Conservation (phyloP, 2,797 vertebrate species). For the Microcaecilia unicolor region DNA sequence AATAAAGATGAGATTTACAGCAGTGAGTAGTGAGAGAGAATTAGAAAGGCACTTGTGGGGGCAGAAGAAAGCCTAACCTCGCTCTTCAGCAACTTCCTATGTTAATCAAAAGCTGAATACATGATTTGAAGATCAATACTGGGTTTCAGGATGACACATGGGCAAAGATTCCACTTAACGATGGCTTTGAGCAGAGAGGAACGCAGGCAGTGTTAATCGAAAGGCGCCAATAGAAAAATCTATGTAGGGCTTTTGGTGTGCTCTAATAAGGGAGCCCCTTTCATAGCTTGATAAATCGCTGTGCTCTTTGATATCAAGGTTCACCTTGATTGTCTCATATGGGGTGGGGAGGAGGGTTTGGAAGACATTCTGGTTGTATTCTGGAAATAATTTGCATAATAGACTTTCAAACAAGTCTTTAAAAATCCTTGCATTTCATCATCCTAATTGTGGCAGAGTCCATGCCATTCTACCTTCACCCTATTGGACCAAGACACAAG, state of each 20-base stretch:
- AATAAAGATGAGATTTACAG: constrained; percentile 61
- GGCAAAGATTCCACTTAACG: constrained; percentile 35
- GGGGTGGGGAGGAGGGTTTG: no score
- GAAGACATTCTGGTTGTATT: constrained; percentile 62
- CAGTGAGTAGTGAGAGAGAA: constrained; percentile 62
- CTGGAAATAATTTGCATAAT: constrained; percentile 65
- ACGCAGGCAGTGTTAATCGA: constrained; percentile 34
- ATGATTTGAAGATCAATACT: constrained; percentile 59
- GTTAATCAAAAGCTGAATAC: constrained; percentile 60
- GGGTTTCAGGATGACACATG: constrained; percentile 53
- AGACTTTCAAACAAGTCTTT: constrained; percentile 58
- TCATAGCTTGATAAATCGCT: constrained; percentile 50
- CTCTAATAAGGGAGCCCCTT: constrained; percentile 36
- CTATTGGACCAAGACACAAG: constrained; percentile 52
- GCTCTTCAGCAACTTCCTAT: constrained; percentile 44
- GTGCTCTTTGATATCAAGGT: constrained; percentile 51
- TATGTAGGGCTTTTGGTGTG: constrained; percentile 36
- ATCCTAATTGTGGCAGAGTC: constrained; percentile 56
- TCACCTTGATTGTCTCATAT: constrained; percentile 55
- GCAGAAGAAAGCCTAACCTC: constrained; percentile 57
- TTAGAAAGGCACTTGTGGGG: constrained; percentile 63
- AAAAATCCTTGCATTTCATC: constrained; percentile 57
- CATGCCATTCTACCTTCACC: no score
- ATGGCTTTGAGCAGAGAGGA: constrained; percentile 17
- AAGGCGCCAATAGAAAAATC: constrained; percentile 47